Conservation (phyloP, 2,113 vertebrate species). For the Ibidorhyncha struthersii region DNA sequence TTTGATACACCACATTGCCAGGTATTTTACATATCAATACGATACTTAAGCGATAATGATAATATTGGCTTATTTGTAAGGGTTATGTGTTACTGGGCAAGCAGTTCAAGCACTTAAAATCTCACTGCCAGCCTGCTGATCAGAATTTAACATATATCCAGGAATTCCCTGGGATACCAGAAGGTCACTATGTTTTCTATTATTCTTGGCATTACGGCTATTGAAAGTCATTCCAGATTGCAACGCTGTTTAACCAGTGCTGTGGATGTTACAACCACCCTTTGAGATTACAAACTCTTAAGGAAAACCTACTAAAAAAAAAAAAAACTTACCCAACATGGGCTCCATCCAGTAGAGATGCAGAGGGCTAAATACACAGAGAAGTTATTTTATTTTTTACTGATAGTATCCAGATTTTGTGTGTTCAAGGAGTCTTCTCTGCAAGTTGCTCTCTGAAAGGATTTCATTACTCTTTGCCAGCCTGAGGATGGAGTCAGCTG, state of each 20-base stretch:
- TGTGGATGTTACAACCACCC: neutral
- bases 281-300: neutral
- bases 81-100: neutral
- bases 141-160: neutral
- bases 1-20: neutral
- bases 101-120: neutral
- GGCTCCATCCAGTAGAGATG: neutral
- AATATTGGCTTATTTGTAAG: neutral
- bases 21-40: neutral
- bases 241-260: neutral
- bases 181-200: neutral
- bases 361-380: neutral
- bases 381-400: neutral
- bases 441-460: conserved; percentile 71
- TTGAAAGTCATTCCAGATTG: neutral
- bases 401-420: neutral
- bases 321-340: neutral
- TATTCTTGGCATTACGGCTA: neutral
- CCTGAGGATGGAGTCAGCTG: conserved; percentile 85
- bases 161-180: neutral
- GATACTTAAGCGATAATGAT: neutral
- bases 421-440: neutral
- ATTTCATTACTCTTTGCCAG: conserved; percentile 77
- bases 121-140: neutral
- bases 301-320: neutral